Conservation (phyloP, 1,140 invertebrate species). For the Trichogramma pretiosum region DNA sequence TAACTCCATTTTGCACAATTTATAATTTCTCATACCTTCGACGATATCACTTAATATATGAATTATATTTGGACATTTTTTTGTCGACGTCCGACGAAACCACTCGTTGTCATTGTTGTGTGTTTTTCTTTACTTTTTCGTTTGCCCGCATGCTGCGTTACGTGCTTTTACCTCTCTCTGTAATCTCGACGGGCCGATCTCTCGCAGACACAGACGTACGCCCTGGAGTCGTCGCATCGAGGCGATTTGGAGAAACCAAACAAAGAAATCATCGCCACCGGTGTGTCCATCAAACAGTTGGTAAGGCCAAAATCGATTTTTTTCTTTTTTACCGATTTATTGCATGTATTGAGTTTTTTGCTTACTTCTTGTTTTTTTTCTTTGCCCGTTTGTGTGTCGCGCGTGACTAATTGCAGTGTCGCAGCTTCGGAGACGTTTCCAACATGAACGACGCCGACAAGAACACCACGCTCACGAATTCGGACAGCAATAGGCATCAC, state of each 20-base stretch:
- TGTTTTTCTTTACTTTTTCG: background rate
- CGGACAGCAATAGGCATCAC: conserved; percentile 28
- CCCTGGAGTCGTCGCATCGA: conserved; percentile 40
- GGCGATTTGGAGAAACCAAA: conserved; percentile 38
- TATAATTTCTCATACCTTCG: too few relatives aligned
- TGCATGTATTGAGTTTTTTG: background rate
- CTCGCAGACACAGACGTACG: conserved; percentile 42
- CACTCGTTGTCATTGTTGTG: too few relatives aligned
- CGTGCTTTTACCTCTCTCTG: background rate
- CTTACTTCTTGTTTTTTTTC: conserved; percentile 3
- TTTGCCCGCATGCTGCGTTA: background rate
- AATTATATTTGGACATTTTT: too few relatives aligned
- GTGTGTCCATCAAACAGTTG: conserved; percentile 46
- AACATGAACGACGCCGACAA: conserved; percentile 44
- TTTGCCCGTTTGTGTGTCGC: conserved; percentile 19
- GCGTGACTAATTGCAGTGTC: conserved; percentile 49
- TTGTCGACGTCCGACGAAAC: too few relatives aligned
- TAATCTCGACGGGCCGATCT: too few relatives aligned
- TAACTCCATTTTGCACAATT: too few relatives aligned
- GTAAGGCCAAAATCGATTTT: conserved; percentile 32
- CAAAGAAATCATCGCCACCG: conserved; percentile 43
- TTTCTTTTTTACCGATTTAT: background rate
- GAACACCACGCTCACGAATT: conserved; percentile 12
- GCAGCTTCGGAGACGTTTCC: conserved; percentile 55
- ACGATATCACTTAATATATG: too few relatives aligned